Evolutionary conservation across 2,113 vertebrate genomes (phyloP).

Genomic region (Chlorodrepanis virens): DNA sequence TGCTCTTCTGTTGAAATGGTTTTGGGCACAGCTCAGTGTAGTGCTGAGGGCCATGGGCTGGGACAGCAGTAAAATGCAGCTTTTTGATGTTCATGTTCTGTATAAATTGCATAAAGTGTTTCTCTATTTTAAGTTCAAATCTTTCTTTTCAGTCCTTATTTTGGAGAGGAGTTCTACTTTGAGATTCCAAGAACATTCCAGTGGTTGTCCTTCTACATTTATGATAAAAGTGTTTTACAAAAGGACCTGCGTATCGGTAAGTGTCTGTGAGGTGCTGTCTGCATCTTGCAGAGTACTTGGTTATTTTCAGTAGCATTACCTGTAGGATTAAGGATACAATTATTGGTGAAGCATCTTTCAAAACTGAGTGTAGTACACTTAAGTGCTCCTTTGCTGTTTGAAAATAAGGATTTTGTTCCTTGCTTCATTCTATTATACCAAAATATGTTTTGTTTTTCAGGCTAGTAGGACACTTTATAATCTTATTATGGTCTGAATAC

Average conservation of each 20-base stretch:
- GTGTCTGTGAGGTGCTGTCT: constrained; percentile 8
- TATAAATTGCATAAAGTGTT: background rate
- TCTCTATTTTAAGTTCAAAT: background rate
- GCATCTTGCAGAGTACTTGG: background rate
- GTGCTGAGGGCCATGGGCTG: background rate
- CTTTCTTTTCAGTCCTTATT: constrained; percentile 85
- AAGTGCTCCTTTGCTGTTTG: background rate
- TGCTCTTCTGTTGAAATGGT: background rate
- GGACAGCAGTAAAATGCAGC: background rate
- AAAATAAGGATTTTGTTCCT: background rate
- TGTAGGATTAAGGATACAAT: background rate
- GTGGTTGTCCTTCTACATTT: constrained; percentile 97
- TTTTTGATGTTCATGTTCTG: background rate
- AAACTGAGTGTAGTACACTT: background rate
- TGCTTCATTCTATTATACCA: background rate
- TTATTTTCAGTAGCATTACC: background rate
- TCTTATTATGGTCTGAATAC: background rate
- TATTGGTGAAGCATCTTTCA: background rate
- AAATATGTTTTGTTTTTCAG: background rate
- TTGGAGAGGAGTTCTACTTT: constrained; percentile 98
- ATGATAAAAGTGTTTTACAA: constrained; percentile 94
- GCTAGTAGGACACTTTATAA: background rate
- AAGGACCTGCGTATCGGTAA: constrained; percentile 92
- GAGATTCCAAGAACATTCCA: constrained; percentile 97
- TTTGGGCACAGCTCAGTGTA: background rate